Conservation (phyloP, 2,888 invertebrate genomes). For the Amiota mariae region DNA sequence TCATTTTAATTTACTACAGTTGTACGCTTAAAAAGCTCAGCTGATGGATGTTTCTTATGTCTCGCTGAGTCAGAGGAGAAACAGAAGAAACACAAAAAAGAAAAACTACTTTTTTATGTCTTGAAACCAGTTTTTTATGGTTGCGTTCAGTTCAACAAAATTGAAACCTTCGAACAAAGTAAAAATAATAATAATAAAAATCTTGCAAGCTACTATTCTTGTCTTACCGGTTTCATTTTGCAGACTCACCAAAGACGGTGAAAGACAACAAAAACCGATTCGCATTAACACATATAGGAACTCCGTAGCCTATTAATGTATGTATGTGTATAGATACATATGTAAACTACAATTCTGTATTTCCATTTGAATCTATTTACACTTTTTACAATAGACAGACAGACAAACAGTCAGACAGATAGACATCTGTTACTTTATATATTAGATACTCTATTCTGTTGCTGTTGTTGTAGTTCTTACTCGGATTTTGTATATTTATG, state of each 20-base stretch:
- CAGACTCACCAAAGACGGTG: too few relatives aligned
- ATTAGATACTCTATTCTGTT: neutral
- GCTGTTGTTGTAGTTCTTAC: neutral
- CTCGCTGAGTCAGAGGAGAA: neutral
- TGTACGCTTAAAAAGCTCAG: constrained; percentile 2
- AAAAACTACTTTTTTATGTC: neutral
- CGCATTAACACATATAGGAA: neutral
- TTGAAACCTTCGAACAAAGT: neutral
- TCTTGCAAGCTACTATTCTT: neutral
- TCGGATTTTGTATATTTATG: neutral
- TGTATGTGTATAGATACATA: too few relatives aligned
- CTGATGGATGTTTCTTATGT: neutral
- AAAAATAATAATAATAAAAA: neutral
- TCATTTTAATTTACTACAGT: neutral
- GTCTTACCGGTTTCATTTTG: constrained; percentile 10
- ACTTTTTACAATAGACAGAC: too few relatives aligned
- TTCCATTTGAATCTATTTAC: neutral
- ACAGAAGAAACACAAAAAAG: too few relatives aligned
- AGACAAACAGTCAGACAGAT: too few relatives aligned
- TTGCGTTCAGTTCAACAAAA: neutral
- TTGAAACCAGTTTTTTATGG: neutral
- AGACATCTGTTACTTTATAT: too few relatives aligned
- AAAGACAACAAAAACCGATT: too few relatives aligned
- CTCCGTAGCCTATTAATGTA: neutral
- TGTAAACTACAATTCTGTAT: neutral